Base-by-base conservation (phyloP, 2,888 invertebrate genomes). In the Drosophila algonquin region DNA sequence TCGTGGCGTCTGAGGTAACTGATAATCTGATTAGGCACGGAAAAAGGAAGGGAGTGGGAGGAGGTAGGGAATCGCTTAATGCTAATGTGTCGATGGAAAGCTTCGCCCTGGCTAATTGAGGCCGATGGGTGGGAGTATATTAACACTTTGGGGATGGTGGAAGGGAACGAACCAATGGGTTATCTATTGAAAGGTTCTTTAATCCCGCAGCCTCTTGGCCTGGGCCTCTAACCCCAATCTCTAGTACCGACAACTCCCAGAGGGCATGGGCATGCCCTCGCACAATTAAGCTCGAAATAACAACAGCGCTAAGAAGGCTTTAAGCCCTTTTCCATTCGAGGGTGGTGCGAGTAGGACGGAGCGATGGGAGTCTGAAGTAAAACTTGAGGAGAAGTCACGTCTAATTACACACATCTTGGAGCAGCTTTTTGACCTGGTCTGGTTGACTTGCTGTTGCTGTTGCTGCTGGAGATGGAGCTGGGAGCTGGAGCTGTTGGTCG, bases 341-440 rank as follows among this genome's bases (percentile, higher is more conserved):
- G 6, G 30, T 30, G 30, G 24, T 24, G 24, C 8, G 9, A 1
- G 24, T 24, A 3, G 12, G 14, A 24, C 5, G 4, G 52, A 64
- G 52, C 69, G 2, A 8, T 30, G 30, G 40, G 40, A n/a, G 40
- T 40, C 40, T 40, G n/a, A 40, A 62, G 77, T 71, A 85, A 82
- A 89, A 89, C 86, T 87, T 79, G 73, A 87, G 86, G 75, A 87
- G 86, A 84, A 87, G 84, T 84, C 88, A 84, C 88, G 88, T 84
- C 88, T 84, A 84, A 84, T 84, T 84, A 86, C 86, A 83, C 83
- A 85, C 87, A 87, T 85, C 78, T 84, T 69, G 72, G 71, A 80
- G 83, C 75, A 77, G 77, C 75, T 55, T 84, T 83, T 84, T 84
- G 83, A 84, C 83, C 83, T 87, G 83, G 80, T 87, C 83, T 87